Percentiles rank a stretch among this genome's conserved stretches.
Conservation (phyloP, 2,113 vertebrate species). For the Tychaedon coryphoeus region DNA sequence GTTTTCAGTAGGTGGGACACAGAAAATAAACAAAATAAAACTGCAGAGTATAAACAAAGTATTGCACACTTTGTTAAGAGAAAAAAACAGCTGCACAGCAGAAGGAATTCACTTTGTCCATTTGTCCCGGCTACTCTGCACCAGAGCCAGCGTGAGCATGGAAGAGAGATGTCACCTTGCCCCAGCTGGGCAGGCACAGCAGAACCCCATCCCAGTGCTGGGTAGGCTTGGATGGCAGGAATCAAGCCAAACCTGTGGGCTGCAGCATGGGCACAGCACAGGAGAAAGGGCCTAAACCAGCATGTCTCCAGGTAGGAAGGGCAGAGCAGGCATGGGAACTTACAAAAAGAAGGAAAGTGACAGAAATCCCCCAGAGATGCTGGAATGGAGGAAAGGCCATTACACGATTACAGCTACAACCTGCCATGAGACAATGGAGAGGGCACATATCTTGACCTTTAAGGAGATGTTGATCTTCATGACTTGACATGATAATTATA, state of each 20-base stretch:
- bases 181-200: not conserved
- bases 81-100: not conserved
- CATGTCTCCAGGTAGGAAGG: accelerated
- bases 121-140: not conserved
- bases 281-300: not conserved
- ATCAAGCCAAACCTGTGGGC: accelerated
- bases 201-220: not conserved
- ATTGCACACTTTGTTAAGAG: not conserved
- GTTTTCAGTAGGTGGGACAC: not conserved
- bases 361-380: not conserved
- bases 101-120: not conserved
- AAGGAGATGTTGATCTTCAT: not conserved
- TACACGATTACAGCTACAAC: not conserved
- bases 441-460: not conserved
- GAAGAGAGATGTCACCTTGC: not conserved
- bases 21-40: not conserved
- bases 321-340: not conserved
- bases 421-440: not conserved
- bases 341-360: not conserved
- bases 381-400: not conserved
- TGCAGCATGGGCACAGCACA: accelerated
- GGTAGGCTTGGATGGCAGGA: not conserved
- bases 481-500: not conserved
- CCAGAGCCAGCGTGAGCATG: accelerated
- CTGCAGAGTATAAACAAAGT: not conserved